A percentile compares a stretch with the other conserved stretches of the same genome.
phyloP scores from a whole-genome alignment of 2,113 vertebrate genomes.

The Guaruba guarouba region DNA sequence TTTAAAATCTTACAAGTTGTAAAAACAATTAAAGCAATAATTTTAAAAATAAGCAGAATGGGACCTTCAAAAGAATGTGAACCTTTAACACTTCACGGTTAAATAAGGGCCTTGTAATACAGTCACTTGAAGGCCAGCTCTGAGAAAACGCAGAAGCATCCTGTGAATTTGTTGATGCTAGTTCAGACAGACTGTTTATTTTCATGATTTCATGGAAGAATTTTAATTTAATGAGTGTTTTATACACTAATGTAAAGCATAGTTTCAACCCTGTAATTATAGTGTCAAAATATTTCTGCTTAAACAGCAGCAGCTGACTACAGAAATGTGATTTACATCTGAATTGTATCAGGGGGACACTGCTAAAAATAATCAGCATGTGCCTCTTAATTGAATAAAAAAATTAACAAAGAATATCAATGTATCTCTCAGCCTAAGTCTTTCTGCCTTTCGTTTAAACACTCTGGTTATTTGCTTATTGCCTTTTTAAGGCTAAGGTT shows the following conservation, averaged over 20 bases:
- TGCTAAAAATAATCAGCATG: slow-evolving; percentile 69
- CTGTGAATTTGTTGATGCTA: slow-evolving; percentile 89
- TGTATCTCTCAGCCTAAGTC: neutral
- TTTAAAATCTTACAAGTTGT: slow-evolving; percentile 87
- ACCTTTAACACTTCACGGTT: slow-evolving; percentile 88
- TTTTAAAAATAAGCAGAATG: slow-evolving; percentile 83
- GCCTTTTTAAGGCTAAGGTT: slow-evolving; percentile 39
- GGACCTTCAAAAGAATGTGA: slow-evolving; percentile 77
- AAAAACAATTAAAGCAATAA: slow-evolving; percentile 86
- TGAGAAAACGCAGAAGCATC: slow-evolving; percentile 91
- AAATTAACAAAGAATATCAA: slow-evolving; percentile 58
- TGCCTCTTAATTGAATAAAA: slow-evolving; percentile 66
- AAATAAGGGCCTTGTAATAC: slow-evolving; percentile 67
- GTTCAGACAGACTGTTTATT: slow-evolving; percentile 96
- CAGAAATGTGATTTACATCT: slow-evolving; percentile 79
- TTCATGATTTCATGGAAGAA: slow-evolving; percentile 95
- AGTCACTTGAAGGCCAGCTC: slow-evolving; percentile 68
- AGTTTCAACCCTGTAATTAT: slow-evolving; percentile 87
- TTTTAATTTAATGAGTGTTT: slow-evolving; percentile 96
- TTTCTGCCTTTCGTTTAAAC: slow-evolving; percentile 34
- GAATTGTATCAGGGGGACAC: slow-evolving; percentile 73
- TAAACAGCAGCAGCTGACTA: slow-evolving; percentile 84
- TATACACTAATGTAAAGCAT: slow-evolving; percentile 92
- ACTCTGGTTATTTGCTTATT: slow-evolving; percentile 10
- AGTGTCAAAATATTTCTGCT: slow-evolving; percentile 90